Evolutionary conservation across 2,888 invertebrate genomes (phyloP).

Genomic region (Drosophila mayaguana): DNA sequence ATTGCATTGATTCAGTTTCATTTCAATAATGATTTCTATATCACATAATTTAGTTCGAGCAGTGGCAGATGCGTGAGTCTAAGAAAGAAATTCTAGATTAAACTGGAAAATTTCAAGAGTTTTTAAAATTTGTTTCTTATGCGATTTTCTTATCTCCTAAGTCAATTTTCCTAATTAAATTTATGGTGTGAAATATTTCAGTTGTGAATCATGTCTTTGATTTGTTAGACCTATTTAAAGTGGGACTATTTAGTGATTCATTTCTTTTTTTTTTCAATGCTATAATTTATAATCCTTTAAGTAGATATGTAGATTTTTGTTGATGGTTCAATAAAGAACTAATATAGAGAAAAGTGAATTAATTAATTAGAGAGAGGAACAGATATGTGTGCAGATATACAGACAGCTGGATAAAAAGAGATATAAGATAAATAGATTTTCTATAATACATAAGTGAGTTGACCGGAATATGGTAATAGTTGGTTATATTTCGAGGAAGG

Average conservation of each 20-base stretch:
- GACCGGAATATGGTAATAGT: too few species aligned
- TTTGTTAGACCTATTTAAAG: slow-evolving; percentile 1
- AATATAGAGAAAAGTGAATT: too few species aligned
- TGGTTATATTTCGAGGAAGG: too few species aligned
- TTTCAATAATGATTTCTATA: not conserved
- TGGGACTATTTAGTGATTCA: slow-evolving; percentile 13
- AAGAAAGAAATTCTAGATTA: not conserved
- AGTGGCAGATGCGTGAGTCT: not conserved
- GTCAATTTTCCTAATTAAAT: not conserved
- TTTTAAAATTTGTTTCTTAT: not conserved
- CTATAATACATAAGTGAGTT: too few species aligned
- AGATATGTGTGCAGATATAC: too few species aligned
- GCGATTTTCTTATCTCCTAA: not conserved
- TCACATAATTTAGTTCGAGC: not conserved
- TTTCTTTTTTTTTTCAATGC: not conserved
- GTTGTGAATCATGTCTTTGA: not conserved
- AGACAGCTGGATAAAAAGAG: not conserved
- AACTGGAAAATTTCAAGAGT: not conserved
- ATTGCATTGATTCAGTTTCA: not conserved
- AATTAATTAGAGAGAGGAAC: too few species aligned
- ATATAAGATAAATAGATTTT: not conserved
- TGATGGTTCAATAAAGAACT: not conserved
- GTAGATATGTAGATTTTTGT: too few species aligned
- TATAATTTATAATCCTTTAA: not conserved
- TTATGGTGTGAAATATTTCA: not conserved